Evolutionary conservation across 2,113 vertebrate genomes (phyloP), one percentile per base, ranked within the genome.

Genomic region (Stomatorhinus ivindoensis): DNA sequence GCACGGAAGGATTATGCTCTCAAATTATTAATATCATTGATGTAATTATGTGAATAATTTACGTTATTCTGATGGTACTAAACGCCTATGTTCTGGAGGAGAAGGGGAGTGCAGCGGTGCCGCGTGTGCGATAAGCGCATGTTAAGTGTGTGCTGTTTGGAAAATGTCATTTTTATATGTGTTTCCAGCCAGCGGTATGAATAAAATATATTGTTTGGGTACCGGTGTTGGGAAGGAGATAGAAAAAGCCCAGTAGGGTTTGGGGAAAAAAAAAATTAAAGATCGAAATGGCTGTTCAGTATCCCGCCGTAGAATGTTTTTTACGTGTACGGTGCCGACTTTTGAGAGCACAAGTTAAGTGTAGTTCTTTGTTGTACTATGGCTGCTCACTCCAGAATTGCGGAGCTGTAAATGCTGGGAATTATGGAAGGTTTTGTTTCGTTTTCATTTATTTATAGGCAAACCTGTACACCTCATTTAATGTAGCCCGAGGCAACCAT

Each of bases 41-140:
- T 84, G 44, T 84, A 84, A 84, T 80, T 80, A 46, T 84, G 21
- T 84, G 82, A 84, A 46, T 46, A 84, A 84, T 84, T 44, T 44
- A 46, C 24, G 2, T 84, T 84, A 46, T 39, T 84, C 82, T 44
- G 39, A 4, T 21, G 82, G 24, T 47, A 47, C 42, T 82, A 82
- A 82, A 82, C 7, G 31, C 17, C 42, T 42, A 9, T 44, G 42
- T 82, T 82, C 44, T n/a, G 44, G 2, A 35, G 9, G 19, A 44
- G 42, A 21, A 39, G 42, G 47, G 42, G 21, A 44, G 8, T 47
- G 19, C 11, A 46, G 82, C 39, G 3, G 24, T 46, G 9, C 8
- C 1, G 11, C 6, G 1, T 84, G 21, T 47, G 44, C 1, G 19
- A 84, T 46, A 84, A 84, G 82, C 82, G n/a, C 39, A 10, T 10